These are phyloP conservation scores for Cranoglanis bouderius DNA, from an alignment of 2,113 vertebrate genomes.

Conservation along the genomic window DNA sequence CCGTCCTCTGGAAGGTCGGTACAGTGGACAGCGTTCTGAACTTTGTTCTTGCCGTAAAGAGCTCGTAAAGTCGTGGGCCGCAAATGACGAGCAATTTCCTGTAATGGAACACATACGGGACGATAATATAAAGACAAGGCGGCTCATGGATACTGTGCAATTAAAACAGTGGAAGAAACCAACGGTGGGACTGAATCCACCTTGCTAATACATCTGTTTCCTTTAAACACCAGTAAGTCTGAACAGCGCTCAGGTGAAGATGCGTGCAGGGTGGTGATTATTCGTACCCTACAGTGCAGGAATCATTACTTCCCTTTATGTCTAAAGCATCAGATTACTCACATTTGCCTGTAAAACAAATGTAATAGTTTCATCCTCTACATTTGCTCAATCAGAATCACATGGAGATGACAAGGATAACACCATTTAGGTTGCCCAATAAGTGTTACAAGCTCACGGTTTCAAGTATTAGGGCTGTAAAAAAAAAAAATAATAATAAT, in stretches of 20 bases:
- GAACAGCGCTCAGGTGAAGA: not conserved
- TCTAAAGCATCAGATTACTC: constrained; percentile 27
- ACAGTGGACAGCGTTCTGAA: constrained; percentile 91
- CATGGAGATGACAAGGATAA: not conserved
- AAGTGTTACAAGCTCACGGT: not conserved
- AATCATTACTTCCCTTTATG: constrained; percentile 37
- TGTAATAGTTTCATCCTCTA: constrained; percentile 14
- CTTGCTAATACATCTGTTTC: not conserved
- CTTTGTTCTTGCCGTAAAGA: constrained; percentile 84
- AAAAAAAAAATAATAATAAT: not conserved
- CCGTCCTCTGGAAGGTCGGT: constrained; percentile 92
- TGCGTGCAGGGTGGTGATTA: constrained; percentile 6
- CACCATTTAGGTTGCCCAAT: not conserved
- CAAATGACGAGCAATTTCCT: constrained; percentile 89
- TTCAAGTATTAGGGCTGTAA: not conserved
- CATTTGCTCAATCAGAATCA: not conserved
- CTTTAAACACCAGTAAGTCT: not conserved
- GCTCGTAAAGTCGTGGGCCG: constrained; percentile 85
- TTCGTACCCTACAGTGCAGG: not conserved
- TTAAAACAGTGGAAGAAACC: constrained; percentile 23
- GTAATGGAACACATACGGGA: constrained; percentile 38
- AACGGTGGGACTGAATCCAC: not conserved
- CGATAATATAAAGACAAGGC: not conserved
- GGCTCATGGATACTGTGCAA: constrained; percentile 6
- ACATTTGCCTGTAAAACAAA: not conserved